Base-by-base conservation (phyloP, 2,113 vertebrate genomes). In the Notechis scutatus region DNA sequence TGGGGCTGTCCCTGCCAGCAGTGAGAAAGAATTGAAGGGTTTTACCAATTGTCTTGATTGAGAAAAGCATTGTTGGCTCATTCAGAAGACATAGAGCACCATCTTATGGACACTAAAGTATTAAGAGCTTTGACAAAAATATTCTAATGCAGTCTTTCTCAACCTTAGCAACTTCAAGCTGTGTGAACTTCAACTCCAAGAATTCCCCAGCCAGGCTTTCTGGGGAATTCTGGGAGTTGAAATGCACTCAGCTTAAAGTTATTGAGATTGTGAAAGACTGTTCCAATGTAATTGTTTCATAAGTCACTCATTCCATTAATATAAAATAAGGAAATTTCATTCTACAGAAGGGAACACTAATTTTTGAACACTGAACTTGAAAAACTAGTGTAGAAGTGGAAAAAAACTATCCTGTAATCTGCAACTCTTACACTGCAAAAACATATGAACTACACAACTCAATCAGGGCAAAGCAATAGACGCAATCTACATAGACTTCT, bases 61-160 rank as follows among this genome's bases (percentile, higher is more conserved):
- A 64, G 69, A 20, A 64, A 87, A 45, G 23, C 10, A 5, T 52
- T 0, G 5, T 1, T 14, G 1, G 5, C 4, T 34, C n/a, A 52
- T 45, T 1, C 15, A 26, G 39, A 87, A 59, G 69, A 93, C 59
- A 92, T 64, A 29, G 8, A 94, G 90, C 93, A 54, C 93, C 94
- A 69, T 50, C 93, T 94, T 59, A 52, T 85, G 95, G 95, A 85
- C 3, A 7, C 0, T 5, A 29, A 21, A 20, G 21, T 26, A 85
- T 10, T 87, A n/a, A 87, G 29, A 90, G 24, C 9, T 81, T 93
- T 61, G 14, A 52, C 69, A 90, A 34, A 12, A 10, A 34, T 74
- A 50, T 52, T 50, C 23, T 87, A 39, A 85, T 45, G 18, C 21
- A 85, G 18, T 45, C 20, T 85, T 85, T 85, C 18, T 39, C 81